Base-by-base conservation (phyloP, 2,888 invertebrate genomes). In the Hydrotaea diabolus region DNA sequence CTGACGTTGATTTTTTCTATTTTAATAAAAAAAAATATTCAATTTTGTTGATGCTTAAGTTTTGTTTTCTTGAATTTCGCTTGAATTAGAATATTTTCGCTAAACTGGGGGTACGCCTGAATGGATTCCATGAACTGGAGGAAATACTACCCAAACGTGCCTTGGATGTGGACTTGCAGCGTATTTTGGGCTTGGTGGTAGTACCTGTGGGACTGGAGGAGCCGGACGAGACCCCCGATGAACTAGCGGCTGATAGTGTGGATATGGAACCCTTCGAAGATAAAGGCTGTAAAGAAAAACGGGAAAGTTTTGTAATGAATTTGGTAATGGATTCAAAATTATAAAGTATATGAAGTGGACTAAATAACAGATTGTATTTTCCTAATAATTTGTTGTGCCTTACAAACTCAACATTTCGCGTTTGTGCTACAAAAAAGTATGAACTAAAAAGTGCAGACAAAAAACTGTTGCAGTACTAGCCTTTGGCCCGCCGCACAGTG, bases 241-340 rank as follows among this genome's bases (percentile, higher is more conserved):
- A 92, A 86, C 92, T 92, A 71, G 91, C 92, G 0, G 91, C 92
- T n/a, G 92, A 92, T 36, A 92, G 82, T 15, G 92, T 92, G 9
- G 92, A 92, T 77, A 92, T 91, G 2, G 92, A 92, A 19, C 92
- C 92, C 86, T 92, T 92, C 13, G 92, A 92, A 15, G 92, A 91
- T 39, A 92, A 88, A 36, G 92, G 92, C 92, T 92, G 64, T 0
- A 86, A 85, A 31, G 31, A n/a, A 7, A 62, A 23, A 2, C 3
- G 23, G 13, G 21, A 36, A 36, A 43, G 49, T 49, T 49, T 49
- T 49, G 49, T 1, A n/a, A n/a, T n/a, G 49, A 9, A 64, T 26
- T 57, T 53, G 31, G 39, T 8, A 8, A 39, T 4, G 26, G 3
- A 31, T 31, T 31, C 31, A 31, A 4, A n/a, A n/a, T n/a, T n/a